Percentiles rank a stretch among this genome's conserved stretches.
These are phyloP conservation scores for Porites evermanni DNA, from an alignment of 92 coral and sea anemone genomes.

Conservation along the genomic window DNA sequence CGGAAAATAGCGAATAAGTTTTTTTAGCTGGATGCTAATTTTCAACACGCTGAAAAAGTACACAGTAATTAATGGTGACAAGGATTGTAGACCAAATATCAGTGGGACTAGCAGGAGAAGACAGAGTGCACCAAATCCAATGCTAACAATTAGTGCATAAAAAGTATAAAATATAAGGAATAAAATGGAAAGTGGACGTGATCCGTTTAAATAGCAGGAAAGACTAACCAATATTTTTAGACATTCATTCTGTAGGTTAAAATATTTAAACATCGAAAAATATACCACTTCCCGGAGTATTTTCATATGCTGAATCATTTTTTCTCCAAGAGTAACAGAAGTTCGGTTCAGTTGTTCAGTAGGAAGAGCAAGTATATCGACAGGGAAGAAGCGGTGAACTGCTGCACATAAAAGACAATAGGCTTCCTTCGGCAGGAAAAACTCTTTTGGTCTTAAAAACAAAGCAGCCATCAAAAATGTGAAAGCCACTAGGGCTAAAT, in stretches of 20 bases:
- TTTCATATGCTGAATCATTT: too few relatives aligned
- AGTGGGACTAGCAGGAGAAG: not conserved
- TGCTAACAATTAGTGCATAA: not conserved
- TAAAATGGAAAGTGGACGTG: not conserved
- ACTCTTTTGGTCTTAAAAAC: not conserved
- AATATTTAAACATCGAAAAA: too few relatives aligned
- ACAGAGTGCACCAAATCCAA: not conserved
- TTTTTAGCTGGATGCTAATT: not conserved
- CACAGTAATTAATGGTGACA: not conserved
- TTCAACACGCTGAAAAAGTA: not conserved
- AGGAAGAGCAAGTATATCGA: too few relatives aligned
- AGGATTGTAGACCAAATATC: not conserved
- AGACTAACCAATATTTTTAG: too few relatives aligned
- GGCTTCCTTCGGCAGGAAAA: not conserved
- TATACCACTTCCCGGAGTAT: too few relatives aligned
- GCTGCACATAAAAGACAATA: too few relatives aligned
- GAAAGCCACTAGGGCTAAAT: too few relatives aligned
- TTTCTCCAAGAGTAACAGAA: too few relatives aligned
- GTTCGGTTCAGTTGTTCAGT: too few relatives aligned
- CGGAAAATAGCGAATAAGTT: not conserved
- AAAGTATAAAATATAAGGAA: not conserved
- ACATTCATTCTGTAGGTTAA: not conserved
- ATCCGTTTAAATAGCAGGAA: not conserved
- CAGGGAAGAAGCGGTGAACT: too few relatives aligned
- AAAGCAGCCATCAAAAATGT: too few relatives aligned